Base-by-base conservation (phyloP, 2,113 vertebrate species). In the Pipra filicauda region DNA sequence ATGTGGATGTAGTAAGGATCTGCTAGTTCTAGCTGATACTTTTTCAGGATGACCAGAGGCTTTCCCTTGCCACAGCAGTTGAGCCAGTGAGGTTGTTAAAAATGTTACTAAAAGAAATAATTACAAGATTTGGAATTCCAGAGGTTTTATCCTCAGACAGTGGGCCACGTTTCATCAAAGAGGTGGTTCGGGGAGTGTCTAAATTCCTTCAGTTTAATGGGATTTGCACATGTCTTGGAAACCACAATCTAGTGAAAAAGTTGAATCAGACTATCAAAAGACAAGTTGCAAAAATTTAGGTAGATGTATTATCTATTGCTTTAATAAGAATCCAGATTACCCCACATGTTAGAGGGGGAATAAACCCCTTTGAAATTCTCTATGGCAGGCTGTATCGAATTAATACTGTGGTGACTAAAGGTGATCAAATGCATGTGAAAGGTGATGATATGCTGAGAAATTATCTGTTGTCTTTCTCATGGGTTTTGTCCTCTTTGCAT, bases 161-260 rank as follows among this genome's bases (percentile, higher is more conserved):
- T 8, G 6, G 33, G 33, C 8, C 6, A n/a, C 28, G 26, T 46
- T 59, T 39, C 19, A n/a, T 46, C 0, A 0, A 67, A 69, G 11
- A 54, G 5, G 3, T 69, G 7, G 23, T 69, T 54, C 16, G 30
- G 15, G 15, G 46, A 54, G 33, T 39, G 12, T n/a, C 39, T 59
- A 12, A 46, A 21, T 74, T n/a, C 24, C 24, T 69, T 41, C 0
- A 4, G 3, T 69, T 52, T 75, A 75, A 17, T 27, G n/a, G 16
- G 13, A 69, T 75, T 74, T 54, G 23, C 7, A 21, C 5, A 69
- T 3, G 6, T 7, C 30, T 69, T 54, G 24, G 24, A 75, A n/a
- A 54, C 33, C 28, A 73, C 13, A 80, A 30, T 30, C 33, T 46
- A n/a, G 21, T 61, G 28, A 48, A 75, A 61, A 89, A 13, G n/a